These are phyloP conservation scores for Micropterix aruncella DNA, from an alignment of 2,888 invertebrate genomes.

Conservation along the genomic window DNA sequence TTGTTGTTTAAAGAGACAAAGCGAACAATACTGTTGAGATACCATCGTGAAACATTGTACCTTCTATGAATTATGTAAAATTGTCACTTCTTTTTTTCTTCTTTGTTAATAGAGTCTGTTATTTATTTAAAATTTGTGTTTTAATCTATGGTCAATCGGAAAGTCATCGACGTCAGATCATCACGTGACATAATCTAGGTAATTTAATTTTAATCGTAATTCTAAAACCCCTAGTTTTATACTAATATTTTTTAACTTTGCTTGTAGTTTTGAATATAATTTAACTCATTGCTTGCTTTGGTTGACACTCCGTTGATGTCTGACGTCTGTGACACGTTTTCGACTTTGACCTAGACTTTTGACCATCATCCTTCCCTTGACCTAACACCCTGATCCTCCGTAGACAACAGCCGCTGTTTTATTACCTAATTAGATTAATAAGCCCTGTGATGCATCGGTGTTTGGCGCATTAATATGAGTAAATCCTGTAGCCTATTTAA, in stretches of 20 bases:
- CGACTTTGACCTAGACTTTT: not conserved
- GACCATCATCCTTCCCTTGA: not conserved
- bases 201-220: constrained; percentile 28
- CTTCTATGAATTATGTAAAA: not conserved
- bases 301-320: not conserved
- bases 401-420: not conserved
- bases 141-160: not conserved
- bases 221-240: not conserved
- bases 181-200: constrained; percentile 41
- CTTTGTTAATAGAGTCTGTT: not conserved
- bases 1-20: not conserved
- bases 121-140: not conserved
- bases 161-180: constrained; percentile 20
- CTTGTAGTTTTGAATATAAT: not conserved
- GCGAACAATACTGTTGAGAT: not conserved
- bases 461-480: too few species aligned
- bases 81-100: not conserved
- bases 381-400: not conserved
- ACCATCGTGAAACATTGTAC: not conserved
- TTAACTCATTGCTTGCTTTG: not conserved
- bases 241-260: too few species aligned
- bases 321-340: not conserved
- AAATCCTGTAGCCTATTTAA: too few species aligned
- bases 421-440: too few species aligned
- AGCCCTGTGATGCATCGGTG: too few species aligned